These are phyloP conservation scores for Hydroisotoma schaefferi DNA, from an alignment of 2,888 invertebrate genomes.

Conservation along the genomic window DNA sequence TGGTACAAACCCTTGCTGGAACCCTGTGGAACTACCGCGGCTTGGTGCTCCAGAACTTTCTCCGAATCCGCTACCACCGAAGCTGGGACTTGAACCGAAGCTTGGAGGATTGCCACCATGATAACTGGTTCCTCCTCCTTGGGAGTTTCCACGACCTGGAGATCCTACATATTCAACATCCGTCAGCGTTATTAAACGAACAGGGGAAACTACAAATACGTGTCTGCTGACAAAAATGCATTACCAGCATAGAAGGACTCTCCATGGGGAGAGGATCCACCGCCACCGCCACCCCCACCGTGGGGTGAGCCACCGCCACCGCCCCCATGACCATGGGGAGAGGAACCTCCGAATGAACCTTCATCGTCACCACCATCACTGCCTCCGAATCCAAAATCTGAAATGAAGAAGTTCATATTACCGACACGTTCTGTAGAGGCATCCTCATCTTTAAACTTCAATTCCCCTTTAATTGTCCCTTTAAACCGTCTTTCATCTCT, in stretches of 20 bases:
- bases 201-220: too few species aligned
- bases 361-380: conserved; percentile 17
- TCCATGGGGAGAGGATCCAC: conserved; percentile 16
- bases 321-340: conserved; percentile 10
- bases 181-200: too few species aligned
- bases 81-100: conserved; percentile 7
- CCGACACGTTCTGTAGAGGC: too few species aligned
- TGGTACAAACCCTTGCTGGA: conserved; percentile 26
- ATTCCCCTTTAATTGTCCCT: too few species aligned
- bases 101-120: conserved; percentile 13
- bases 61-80: conserved; percentile 19
- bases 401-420: too few species aligned
- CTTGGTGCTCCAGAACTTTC: conserved; percentile 21
- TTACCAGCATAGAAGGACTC: not conserved
- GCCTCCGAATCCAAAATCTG: not conserved
- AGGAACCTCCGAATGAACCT: conserved; percentile 12
- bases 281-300: conserved; percentile 19
- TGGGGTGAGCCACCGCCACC: conserved; percentile 15
- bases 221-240: too few species aligned
- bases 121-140: conserved; percentile 9
- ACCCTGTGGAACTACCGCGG: conserved; percentile 9
- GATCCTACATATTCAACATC: too few species aligned
- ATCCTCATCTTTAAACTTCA: too few species aligned
- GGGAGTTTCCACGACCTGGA: conserved; percentile 20
- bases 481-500: too few species aligned